phyloP scores from a whole-genome alignment of 2,888 invertebrate species.

The Phengaris arion region DNA sequence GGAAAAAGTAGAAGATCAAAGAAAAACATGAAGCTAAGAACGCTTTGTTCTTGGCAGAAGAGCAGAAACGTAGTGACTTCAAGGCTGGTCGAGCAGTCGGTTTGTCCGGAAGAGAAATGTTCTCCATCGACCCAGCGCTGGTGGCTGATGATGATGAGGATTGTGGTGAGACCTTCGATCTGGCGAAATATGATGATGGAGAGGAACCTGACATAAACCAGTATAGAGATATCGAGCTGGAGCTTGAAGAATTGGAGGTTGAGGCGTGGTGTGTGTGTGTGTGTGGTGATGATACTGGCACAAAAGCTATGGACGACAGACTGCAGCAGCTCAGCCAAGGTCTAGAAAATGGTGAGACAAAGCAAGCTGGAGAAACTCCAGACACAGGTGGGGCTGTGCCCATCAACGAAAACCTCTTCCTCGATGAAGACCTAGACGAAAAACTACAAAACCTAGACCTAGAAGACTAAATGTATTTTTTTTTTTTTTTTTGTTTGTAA shows the following conservation, averaged over 20 bases:
- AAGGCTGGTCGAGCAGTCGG: slow-evolving; percentile 96
- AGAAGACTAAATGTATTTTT: slow-evolving; percentile 73
- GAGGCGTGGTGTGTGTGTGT: too few species aligned
- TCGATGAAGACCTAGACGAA: slow-evolving; percentile 91
- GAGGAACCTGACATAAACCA: slow-evolving; percentile 69
- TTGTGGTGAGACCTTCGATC: slow-evolving; percentile 86
- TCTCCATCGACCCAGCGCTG: slow-evolving; percentile 98
- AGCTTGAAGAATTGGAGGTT: slow-evolving; percentile 85
- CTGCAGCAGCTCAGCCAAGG: slow-evolving; percentile 70
- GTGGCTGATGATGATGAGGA: slow-evolving; percentile 90
- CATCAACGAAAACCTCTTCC: slow-evolving; percentile 95
- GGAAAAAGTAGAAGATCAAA: slow-evolving; percentile 98
- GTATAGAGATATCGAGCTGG: slow-evolving; percentile 89
- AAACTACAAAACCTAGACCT: slow-evolving; percentile 89
- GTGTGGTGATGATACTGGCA: slow-evolving; percentile 86
- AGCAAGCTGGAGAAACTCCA: slow-evolving; percentile 50
- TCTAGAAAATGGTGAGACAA: slow-evolving; percentile 51
- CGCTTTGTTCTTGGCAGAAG: too few species aligned
- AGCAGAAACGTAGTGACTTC: slow-evolving; percentile 93
- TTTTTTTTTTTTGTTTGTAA: neutral
- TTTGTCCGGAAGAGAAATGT: slow-evolving; percentile 99
- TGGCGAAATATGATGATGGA: slow-evolving; percentile 78
- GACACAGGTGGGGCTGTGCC: slow-evolving; percentile 81
- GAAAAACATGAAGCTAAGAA: slow-evolving; percentile 91
- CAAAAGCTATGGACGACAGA: slow-evolving; percentile 84